Evolutionary conservation across 2,888 invertebrate genomes (phyloP), one percentile per base, ranked within the genome.

Genomic region (Mythimna ferrago): DNA sequence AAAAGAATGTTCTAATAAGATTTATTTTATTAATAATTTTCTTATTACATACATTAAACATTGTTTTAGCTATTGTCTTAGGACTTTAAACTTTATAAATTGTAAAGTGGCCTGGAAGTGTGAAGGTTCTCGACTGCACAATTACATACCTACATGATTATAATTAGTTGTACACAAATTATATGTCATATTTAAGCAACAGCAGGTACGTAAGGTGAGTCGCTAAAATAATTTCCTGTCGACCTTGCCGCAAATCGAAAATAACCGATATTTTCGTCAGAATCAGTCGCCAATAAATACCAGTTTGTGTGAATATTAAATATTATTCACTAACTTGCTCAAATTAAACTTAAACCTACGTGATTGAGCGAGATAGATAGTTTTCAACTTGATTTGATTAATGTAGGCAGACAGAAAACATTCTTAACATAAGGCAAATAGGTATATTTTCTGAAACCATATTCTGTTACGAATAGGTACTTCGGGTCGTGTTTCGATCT

Each of bases 191-290:
- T 16, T 48, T 44, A 44, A 44, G 11, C 41, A 44, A 44, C 21
- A 56, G 48, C 6, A 14, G 16, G 51, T 57, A 57, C 4, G 26
- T 26, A 56, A 6, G 48, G 35, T 26, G 11, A 44, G 44, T n/a
- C 41, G 10, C n/a, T 14, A 35, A 21, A 14, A 70, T 53, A 14
- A 72, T 61, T 51, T 51, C 48, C 56, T 56, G 56, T n/a, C 14
- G 48, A 41, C 56, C 56, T 62, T 73, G 32, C 19, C 32, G 16
- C 9, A 38, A 60, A 41, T 7, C 41, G 11, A 41, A 57, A 21
- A 53, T 60, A 35, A 16, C 32, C 14, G 54, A n/a, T 66, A 9
- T 70, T 67, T 61, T 41, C n/a, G n/a, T 58, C 26, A 2, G 26
- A 35, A 58, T 9, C 35, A 19, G 51, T 9, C 6, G 2, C 51